These are phyloP conservation scores for Odocoileus virginianus DNA, from an alignment of 2,113 vertebrate genomes.

Conservation along the genomic window DNA sequence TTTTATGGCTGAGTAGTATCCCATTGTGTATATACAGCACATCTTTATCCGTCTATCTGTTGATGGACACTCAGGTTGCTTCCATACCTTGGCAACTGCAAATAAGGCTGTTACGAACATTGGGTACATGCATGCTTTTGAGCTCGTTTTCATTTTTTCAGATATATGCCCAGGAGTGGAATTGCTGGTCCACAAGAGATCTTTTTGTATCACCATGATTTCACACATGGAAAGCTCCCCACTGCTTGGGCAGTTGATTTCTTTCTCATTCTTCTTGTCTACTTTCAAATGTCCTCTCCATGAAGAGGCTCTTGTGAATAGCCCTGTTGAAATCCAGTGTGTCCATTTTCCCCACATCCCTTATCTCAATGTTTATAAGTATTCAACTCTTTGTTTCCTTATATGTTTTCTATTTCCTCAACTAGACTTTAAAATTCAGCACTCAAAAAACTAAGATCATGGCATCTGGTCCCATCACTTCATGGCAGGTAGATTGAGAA, in stretches of 20 bases:
- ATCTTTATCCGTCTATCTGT: not conserved
- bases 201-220: too few relatives aligned
- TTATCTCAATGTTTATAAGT: not conserved
- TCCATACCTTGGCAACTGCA: not conserved
- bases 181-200: not conserved
- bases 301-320: too few relatives aligned
- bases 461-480: not conserved
- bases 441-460: not conserved
- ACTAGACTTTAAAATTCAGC: not conserved
- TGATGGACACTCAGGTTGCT: not conserved
- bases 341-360: not conserved
- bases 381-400: not conserved
- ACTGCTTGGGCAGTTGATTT: fast-evolving
- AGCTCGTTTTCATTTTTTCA: not conserved
- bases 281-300: not conserved
- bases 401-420: not conserved
- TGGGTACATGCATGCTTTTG: not conserved
- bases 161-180: not conserved
- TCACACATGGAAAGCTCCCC: fast-evolving
- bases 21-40: not conserved
- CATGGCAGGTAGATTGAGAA: not conserved
- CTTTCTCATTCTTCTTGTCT: not conserved
- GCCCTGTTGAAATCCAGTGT: not conserved
- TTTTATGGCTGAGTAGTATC: not conserved
- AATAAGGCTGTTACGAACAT: not conserved